Conservation (phyloP, 2,888 invertebrate genomes). For the Plagodis pulveraria region DNA sequence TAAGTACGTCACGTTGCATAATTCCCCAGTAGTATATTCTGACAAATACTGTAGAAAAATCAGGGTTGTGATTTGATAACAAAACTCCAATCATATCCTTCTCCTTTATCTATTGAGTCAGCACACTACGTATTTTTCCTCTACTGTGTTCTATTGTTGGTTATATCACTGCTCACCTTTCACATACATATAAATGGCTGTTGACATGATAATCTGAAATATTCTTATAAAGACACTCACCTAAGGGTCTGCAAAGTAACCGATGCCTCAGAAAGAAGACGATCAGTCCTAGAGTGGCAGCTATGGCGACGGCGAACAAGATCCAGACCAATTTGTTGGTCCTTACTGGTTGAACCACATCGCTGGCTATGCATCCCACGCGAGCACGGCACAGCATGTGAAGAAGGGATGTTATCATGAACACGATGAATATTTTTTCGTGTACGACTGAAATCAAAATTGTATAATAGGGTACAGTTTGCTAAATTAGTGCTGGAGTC, state of each 20-base stretch:
- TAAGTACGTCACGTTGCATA: too few relatives aligned
- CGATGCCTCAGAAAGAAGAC: constrained; percentile 96
- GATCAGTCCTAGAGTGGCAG: constrained; percentile 92
- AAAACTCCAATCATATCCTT: too few relatives aligned
- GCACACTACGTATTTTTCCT: too few relatives aligned
- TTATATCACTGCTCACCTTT: too few relatives aligned
- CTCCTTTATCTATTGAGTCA: too few relatives aligned
- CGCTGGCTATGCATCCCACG: constrained; percentile 72
- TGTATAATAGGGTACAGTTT: neutral
- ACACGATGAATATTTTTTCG: constrained; percentile 95
- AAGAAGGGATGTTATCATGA: constrained; percentile 93
- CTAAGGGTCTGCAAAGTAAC: constrained; percentile 94
- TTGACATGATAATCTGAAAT: neutral
- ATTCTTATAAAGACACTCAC: constrained; percentile 79
- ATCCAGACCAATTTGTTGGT: constrained; percentile 88
- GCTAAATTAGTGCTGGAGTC: neutral
- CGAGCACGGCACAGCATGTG: constrained; percentile 89
- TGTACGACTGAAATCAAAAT: constrained; percentile 88
- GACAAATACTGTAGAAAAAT: too few relatives aligned
- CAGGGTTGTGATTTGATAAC: too few relatives aligned
- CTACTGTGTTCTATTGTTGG: too few relatives aligned
- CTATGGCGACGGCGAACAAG: constrained; percentile 90
- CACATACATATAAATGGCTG: too few relatives aligned
- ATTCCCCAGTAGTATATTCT: too few relatives aligned
- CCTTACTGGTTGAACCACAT: constrained; percentile 80